A percentile compares a stretch with the other conserved stretches of the same genome.
phyloP scores from a whole-genome alignment of 2,888 invertebrate genomes.

The Tipula lateralis region DNA sequence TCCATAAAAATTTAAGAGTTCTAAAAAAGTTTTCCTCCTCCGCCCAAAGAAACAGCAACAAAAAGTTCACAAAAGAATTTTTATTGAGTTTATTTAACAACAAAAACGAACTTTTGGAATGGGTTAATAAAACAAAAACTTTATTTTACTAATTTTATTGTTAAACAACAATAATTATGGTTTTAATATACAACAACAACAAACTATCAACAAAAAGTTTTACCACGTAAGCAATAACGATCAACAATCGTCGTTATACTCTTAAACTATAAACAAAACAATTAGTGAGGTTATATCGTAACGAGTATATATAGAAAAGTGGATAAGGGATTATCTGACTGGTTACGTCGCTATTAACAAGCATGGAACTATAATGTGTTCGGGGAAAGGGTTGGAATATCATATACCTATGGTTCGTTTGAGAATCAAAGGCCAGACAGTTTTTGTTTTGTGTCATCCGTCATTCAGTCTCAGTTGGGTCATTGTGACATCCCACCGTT shows the following conservation, averaged over 20 bases:
- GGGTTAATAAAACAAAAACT: background rate
- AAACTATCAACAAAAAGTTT: background rate
- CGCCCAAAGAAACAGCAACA: too few species aligned
- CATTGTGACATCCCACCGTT: too few species aligned
- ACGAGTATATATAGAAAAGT: background rate
- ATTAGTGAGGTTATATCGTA: background rate
- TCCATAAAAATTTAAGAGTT: background rate
- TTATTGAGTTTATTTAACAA: background rate
- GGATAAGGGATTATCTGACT: background rate
- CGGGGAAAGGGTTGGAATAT: too few species aligned
- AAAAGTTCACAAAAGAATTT: background rate
- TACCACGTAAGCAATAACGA: background rate
- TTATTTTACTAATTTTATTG: constrained; percentile 1
- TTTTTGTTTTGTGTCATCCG: too few species aligned
- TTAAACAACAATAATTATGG: background rate
- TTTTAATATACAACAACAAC: background rate
- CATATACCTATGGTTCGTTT: too few species aligned
- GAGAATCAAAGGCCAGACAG: too few species aligned
- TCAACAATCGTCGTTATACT: background rate
- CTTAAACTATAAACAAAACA: background rate
- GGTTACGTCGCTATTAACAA: background rate
- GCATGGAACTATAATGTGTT: too few species aligned
- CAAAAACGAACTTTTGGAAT: background rate
- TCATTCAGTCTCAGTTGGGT: too few species aligned
- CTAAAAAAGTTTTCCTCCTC: background rate